Percentiles rank a stretch among this genome's conserved stretches.
Conservation (phyloP, 2,797 vertebrate genomes). For the Muscicapa comitata region DNA sequence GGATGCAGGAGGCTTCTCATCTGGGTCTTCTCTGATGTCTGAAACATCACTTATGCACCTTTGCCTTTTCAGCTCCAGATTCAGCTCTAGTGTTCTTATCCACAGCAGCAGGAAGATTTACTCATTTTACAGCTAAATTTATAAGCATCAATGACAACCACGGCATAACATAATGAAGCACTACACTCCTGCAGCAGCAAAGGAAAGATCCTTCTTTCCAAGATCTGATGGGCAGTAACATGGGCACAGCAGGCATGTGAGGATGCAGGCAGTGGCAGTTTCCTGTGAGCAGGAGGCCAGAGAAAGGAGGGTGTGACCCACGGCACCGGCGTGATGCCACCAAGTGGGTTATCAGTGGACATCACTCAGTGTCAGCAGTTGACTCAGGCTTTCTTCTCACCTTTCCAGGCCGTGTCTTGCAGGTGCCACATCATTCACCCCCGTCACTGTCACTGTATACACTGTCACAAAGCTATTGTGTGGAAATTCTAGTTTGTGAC, state of each 20-base stretch:
- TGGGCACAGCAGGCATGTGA: fast-evolving
- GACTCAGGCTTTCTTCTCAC: neutral
- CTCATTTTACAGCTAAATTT: neutral
- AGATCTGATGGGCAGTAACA: neutral
- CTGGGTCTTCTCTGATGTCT: neutral
- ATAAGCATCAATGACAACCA: neutral
- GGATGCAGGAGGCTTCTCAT: neutral
- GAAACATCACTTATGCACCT: neutral
- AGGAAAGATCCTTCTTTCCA: neutral
- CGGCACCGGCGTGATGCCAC: fast-evolving
- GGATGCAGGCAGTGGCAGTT: neutral
- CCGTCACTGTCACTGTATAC: neutral
- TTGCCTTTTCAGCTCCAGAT: neutral
- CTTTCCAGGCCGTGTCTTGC: neutral
- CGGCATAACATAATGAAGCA: neutral
- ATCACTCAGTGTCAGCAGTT: fast-evolving
- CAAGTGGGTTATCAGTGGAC: neutral
- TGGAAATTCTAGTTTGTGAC: neutral
- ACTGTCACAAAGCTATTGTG: fast-evolving
- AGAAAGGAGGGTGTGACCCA: neutral
- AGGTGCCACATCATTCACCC: neutral
- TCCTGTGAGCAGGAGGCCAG: fast-evolving
- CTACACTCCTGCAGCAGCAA: neutral
- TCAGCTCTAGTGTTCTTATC: neutral
- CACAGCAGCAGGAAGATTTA: neutral